These are phyloP conservation scores for Avahi laniger DNA, from an alignment of 2,797 vertebrate genomes.

Conservation along the genomic window DNA sequence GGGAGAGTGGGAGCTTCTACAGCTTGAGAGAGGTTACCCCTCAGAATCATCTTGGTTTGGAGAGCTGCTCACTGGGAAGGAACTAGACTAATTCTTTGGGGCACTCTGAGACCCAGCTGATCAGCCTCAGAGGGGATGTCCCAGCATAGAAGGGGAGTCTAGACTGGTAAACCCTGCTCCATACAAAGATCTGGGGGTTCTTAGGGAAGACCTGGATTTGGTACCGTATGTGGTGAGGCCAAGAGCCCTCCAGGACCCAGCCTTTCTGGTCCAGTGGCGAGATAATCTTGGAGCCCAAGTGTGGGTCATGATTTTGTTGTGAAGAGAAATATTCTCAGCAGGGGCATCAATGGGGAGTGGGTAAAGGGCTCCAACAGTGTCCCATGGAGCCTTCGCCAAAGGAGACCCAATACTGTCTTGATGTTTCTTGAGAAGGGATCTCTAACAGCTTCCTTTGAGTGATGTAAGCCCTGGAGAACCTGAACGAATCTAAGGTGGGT, in stretches of 20 bases:
- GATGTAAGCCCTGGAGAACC: not conserved
- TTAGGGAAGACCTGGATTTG: not conserved
- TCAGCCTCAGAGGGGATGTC: not conserved
- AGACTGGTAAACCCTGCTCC: not conserved
- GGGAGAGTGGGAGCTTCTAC: not conserved
- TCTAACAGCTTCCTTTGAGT: not conserved
- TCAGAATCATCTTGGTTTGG: not conserved
- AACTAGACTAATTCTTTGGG: not conserved
- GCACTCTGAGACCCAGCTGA: not conserved
- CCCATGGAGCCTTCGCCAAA: not conserved
- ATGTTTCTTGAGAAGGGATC: not conserved
- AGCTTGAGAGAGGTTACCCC: not conserved
- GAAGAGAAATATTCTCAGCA: not conserved
- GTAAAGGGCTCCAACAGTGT: rapidly evolving
- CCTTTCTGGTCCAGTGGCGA: not conserved
- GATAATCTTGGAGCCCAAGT: not conserved
- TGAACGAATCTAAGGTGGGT: not conserved
- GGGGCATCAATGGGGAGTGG: rapidly evolving
- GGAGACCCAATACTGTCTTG: not conserved
- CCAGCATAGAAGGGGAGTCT: not conserved
- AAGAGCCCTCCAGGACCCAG: not conserved
- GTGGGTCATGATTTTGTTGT: not conserved
- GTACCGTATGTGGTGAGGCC: not conserved
- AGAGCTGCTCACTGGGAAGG: not conserved
- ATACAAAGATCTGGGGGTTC: not conserved